Conservation (phyloP, 2,888 invertebrate species). For the Chydorus sphaericus region DNA sequence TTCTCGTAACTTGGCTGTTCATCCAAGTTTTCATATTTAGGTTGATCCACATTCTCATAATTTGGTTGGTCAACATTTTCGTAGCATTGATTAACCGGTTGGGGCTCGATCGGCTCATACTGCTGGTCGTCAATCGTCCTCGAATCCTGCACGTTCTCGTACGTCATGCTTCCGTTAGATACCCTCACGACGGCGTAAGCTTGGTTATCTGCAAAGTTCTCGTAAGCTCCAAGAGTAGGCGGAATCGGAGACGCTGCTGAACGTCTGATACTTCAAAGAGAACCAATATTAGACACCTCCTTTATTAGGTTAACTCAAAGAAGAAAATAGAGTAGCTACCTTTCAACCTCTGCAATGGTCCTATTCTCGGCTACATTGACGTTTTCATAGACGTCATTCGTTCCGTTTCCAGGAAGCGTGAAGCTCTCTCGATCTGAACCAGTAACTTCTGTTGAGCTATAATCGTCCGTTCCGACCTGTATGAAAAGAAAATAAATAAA, state of each 20-base stretch:
- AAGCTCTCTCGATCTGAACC: conserved; percentile 26
- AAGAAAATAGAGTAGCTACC: too few relatives aligned
- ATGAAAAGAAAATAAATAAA: not conserved
- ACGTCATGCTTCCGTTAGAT: not conserved
- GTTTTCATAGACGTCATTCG: conserved; percentile 15
- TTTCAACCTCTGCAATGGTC: not conserved
- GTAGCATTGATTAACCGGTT: not conserved
- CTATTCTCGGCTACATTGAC: not conserved
- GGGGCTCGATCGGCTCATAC: conserved; percentile 7
- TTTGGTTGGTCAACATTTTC: conserved; percentile 1
- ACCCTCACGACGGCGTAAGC: conserved; percentile 5
- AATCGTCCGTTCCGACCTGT: conserved; percentile 15
- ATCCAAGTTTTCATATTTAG: not conserved
- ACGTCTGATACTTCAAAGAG: not conserved
- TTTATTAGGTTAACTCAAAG: not conserved
- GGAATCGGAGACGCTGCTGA: not conserved
- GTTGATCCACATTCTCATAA: not conserved
- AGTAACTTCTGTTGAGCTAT: conserved; percentile 23
- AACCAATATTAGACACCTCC: not conserved
- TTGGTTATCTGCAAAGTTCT: conserved; percentile 5
- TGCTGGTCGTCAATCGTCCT: conserved; percentile 3
- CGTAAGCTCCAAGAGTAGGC: conserved; percentile 11
- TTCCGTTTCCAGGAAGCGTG: conserved; percentile 20
- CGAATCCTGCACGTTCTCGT: conserved; percentile 7
- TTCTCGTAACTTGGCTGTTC: conserved; percentile 3